A percentile compares a stretch with the other conserved stretches of the same genome.
These are phyloP conservation scores for Ephydatia muelleri DNA, from an alignment of 37 sponge, comb jelly and placozoan genomes.

Conservation along the genomic window DNA sequence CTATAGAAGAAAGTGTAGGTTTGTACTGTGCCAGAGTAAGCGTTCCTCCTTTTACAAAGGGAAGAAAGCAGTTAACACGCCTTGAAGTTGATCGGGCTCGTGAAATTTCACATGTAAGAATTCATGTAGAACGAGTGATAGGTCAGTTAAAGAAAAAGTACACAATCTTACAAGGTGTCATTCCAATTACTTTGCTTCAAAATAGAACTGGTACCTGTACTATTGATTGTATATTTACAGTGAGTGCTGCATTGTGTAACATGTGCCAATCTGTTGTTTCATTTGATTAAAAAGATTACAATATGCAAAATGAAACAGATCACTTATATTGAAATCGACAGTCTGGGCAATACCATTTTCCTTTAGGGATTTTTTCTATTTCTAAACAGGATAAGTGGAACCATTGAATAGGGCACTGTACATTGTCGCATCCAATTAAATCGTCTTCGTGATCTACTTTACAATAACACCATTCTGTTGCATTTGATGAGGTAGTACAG, in stretches of 20 bases:
- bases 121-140: slow-evolving; percentile 67
- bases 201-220: too few relatives aligned
- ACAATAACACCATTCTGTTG: slow-evolving; percentile 11
- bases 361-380: slow-evolving; percentile 32
- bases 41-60: slow-evolving; percentile 50
- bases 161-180: slow-evolving; percentile 23
- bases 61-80: slow-evolving; percentile 55
- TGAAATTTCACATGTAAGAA: slow-evolving; percentile 43
- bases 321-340: slow-evolving; percentile 7
- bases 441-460: neutral
- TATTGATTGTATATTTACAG: too few relatives aligned
- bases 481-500: too few relatives aligned
- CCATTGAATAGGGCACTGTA: slow-evolving; percentile 29
- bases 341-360: slow-evolving; percentile 55
- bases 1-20: slow-evolving; percentile 45
- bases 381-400: slow-evolving; percentile 26
- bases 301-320: too few relatives aligned
- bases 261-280: neutral
- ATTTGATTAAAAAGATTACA: slow-evolving; percentile 19
- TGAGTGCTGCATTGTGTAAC: too few relatives aligned
- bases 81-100: slow-evolving; percentile 42
- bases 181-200: slow-evolving; percentile 25
- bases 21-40: too few relatives aligned
- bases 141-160: slow-evolving; percentile 44
- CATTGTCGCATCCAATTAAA: slow-evolving; percentile 26